Evolutionary conservation across 64 coral and sea anemone genomes (phyloP).

Genomic region (Actinia tenebrosa): DNA sequence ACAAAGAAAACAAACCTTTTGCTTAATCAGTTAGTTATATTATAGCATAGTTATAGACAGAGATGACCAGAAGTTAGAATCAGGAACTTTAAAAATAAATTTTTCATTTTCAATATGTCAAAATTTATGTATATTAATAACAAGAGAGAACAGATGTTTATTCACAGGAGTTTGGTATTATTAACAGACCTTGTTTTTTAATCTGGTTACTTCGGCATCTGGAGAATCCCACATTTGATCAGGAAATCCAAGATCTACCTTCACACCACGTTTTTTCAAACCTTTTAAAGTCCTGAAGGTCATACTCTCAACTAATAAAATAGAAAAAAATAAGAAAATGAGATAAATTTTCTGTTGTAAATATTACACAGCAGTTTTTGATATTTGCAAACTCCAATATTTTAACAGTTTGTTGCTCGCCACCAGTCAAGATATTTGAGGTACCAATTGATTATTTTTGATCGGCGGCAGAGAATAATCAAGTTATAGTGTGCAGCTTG

Average conservation of each 20-base stretch:
- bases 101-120: neutral
- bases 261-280: conserved; percentile 78
- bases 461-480: too few relatives aligned
- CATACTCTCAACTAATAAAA: conserved; percentile 75
- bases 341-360: too few relatives aligned
- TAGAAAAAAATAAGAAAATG: neutral
- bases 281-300: conserved; percentile 85
- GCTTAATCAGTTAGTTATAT: too few relatives aligned
- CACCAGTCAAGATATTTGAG: too few relatives aligned
- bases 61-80: too few relatives aligned
- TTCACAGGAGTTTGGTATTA: neutral
- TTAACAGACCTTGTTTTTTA: conserved; percentile 64
- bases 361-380: too few relatives aligned
- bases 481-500: too few relatives aligned
- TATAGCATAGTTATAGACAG: too few relatives aligned
- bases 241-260: conserved; percentile 94
- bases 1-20: too few relatives aligned
- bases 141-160: neutral
- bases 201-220: conserved; percentile 79
- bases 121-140: neutral
- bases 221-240: conserved; percentile 96
- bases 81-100: neutral
- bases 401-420: too few relatives aligned
- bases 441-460: too few relatives aligned
- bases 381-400: too few relatives aligned